Evolutionary conservation across 2,888 invertebrate species (phyloP).

Genomic region (Colletes collaris): DNA sequence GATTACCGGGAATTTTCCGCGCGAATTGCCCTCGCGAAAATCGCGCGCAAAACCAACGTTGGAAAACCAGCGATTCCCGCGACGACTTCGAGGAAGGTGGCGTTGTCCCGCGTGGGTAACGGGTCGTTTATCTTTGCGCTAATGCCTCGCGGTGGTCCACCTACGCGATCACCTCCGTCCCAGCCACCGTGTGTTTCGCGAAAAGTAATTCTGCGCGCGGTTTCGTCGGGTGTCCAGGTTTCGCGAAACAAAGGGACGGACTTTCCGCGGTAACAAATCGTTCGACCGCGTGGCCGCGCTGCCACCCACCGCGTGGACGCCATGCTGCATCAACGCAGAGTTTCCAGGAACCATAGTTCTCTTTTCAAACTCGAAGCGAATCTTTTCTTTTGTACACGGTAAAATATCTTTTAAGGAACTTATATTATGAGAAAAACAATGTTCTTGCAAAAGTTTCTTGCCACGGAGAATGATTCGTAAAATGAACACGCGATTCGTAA

Average conservation of each 20-base stretch:
- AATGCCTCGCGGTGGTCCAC: conserved; percentile 46
- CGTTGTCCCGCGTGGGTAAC: conserved; percentile 49
- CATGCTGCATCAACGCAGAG: conserved; percentile 10
- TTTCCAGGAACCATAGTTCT: background rate
- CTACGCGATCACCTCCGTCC: conserved; percentile 48
- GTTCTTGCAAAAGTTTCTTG: too few relatives aligned
- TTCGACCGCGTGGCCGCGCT: conserved; percentile 2
- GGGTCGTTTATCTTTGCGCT: conserved; percentile 58
- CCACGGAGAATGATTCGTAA: too few relatives aligned
- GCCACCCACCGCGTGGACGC: conserved; percentile 36
- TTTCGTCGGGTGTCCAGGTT: conserved; percentile 23
- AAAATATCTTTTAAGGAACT: too few relatives aligned
- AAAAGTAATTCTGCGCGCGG: conserved; percentile 41
- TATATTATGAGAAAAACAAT: too few relatives aligned
- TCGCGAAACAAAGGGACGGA: conserved; percentile 28
- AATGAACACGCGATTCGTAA: too few relatives aligned
- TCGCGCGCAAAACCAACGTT: conserved; percentile 28
- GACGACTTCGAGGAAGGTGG: conserved; percentile 31
- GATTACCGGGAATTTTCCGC: conserved; percentile 37
- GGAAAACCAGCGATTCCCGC: conserved; percentile 28
- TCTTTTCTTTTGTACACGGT: too few relatives aligned
- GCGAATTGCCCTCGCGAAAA: conserved; percentile 38
- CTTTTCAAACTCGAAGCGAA: too few relatives aligned
- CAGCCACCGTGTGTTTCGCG: conserved; percentile 30
- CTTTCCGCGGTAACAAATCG: conserved; percentile 55